Evolutionary conservation across 2,113 vertebrate genomes (phyloP), one percentile per base, ranked within the genome.

Genomic region (Tenebrosternarchus preto): DNA sequence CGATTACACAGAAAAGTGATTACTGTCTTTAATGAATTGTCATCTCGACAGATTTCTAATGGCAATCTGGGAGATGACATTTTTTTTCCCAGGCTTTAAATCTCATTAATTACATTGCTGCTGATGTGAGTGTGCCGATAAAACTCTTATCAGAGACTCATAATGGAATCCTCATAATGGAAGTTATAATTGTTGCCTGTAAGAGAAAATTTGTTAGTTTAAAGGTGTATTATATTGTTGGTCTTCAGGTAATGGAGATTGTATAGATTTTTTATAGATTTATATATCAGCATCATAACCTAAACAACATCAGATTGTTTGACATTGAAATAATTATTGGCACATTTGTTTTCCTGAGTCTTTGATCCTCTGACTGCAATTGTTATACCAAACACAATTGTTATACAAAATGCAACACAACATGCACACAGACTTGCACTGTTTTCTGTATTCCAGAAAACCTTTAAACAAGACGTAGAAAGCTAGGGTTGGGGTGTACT

Each of bases 21-120:
- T 43, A 76, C 69, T 76, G 76, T 70, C 73, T 68, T 81, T 81
- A 81, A 81, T 70, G 80, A 81, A 81, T 76, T 55, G 66, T 81
- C 73, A 81, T 76, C 73, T 76, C 55, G 73, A 76, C 27, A 76
- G 80, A 60, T 61, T 81, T 70, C 36, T 69, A 70, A 81, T 25
- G 36, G 36, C 39, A 9, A 61, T 36, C 57, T 70, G 73, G 57
- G 55, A 59, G 56, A 36, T 68, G 31, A 11, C 8, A n/a, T n/a
- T n/a, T 39, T 36, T 67, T 67, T 67, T 67, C 9, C 63, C 64
- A 68, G 64, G 31, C 64, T 68, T 39, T 68, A 68, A 68, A 68
- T 39, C 19, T 68, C 31, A 12, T 59, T 69, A 25, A 76, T 76
- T 76, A 76, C 15, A 29, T 1, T 31, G 39, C 17, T 8, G 46